Base-by-base conservation (phyloP, 2,113 vertebrate species). In the Aix galericulata region DNA sequence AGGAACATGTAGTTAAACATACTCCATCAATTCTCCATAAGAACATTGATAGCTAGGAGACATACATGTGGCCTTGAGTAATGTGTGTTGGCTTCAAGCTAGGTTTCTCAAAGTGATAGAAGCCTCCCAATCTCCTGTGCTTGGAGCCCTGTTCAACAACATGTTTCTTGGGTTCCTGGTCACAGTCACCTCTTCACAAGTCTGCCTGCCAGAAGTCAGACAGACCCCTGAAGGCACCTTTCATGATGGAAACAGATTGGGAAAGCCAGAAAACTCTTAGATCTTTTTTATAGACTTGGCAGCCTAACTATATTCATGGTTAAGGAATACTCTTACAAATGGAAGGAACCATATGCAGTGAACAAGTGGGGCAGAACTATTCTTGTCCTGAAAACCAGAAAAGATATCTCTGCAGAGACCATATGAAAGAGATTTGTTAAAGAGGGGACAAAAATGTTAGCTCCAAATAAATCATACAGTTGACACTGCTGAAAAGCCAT, bases 211-310 rank as follows among this genome's bases (percentile, higher is more conserved):
- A 85, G 87, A 88, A 94, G 81, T n/a, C 34, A 81, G 86, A 68
- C 55, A 97, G 53, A 34, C 13, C 10, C 11, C 60, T 63, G 72
- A 68, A 95, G 25, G 46, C 67, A 93, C 27, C 60, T 97, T 95
- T 97, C 93, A 78, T 86, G 73, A 83, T 88, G 44, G 58, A 87
- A 97, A 92, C 15, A 14, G 83, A 92, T 46, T 52, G 77, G 53
- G 83, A 97, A 94, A 78, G 55, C 89, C 84, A 96, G 80, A 89
- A 93, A 95, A 67, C 38, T 96, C 73, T 96, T 91, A 92, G 90
- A 92, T 89, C 74, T 96, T 75, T 75, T 97, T 97, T 93, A 95
- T 60, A 96, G 81, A 48, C 40, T 84, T 96, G 92, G 87, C 94
- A 95, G 40, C n/a, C 11, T 84, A 63, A 94, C 87, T 87, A 90